These are phyloP conservation scores for Agrotis ipsilon DNA, from an alignment of 2,888 invertebrate genomes.

Conservation along the genomic window DNA sequence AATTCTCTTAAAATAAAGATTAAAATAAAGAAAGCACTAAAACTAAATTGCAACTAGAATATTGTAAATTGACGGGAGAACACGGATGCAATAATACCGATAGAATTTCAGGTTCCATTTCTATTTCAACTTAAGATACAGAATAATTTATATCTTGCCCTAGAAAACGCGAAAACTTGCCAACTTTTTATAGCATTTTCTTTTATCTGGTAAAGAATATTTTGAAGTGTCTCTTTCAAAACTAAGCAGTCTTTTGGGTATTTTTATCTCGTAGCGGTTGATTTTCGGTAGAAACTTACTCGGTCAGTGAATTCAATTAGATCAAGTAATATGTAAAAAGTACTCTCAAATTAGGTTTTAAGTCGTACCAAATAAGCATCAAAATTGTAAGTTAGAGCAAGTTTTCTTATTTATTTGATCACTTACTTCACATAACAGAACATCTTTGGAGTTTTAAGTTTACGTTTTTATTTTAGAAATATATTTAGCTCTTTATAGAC, in stretches of 20 bases:
- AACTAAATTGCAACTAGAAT: neutral
- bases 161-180: neutral
- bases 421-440: too few species aligned
- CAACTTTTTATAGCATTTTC: constrained; percentile 1
- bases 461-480: too few species aligned
- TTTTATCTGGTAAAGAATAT: neutral
- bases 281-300: constrained; percentile 2
- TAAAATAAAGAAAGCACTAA: constrained; percentile 3
- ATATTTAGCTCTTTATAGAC: neutral
- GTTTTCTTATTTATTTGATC: too few species aligned
- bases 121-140: constrained; percentile 4
- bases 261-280: neutral
- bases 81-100: neutral
- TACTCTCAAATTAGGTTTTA: too few species aligned
- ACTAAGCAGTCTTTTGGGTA: constrained; percentile 5
- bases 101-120: neutral
- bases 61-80: neutral
- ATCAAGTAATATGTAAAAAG: neutral
- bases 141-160: neutral
- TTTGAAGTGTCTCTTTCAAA: neutral
- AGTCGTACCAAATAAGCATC: too few species aligned
- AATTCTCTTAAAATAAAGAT: too few species aligned
- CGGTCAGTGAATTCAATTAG: constrained; percentile 2
- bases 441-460: too few species aligned
- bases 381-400: too few species aligned